phyloP scores from a whole-genome alignment of 2,797 vertebrate genomes.

The Phrynocephalus forsythii region DNA sequence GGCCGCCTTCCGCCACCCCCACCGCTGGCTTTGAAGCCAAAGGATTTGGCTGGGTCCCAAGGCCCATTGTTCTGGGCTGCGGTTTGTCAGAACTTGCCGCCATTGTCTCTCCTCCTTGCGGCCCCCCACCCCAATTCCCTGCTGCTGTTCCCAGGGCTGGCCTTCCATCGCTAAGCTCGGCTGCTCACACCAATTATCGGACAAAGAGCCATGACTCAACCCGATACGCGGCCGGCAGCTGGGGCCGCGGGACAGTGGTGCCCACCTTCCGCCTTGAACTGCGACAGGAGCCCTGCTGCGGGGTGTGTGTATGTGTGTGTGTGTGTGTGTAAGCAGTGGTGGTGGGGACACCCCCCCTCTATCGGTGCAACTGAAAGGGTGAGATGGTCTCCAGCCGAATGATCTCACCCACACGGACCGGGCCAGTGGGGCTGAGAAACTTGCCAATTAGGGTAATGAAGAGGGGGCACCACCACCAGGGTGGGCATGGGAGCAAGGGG shows the following conservation, averaged over 20 bases:
- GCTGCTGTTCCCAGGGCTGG: conserved; percentile 6
- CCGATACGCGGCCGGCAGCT: not conserved
- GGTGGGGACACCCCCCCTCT: not conserved
- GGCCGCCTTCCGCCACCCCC: not conserved
- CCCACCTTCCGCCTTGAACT: conserved; percentile 22
- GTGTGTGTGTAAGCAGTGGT: no score
- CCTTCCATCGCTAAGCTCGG: not conserved
- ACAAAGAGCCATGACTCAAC: conserved; percentile 35
- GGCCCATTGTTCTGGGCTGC: conserved; percentile 10
- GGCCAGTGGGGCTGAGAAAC: conserved; percentile 38
- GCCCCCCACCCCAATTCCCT: not conserved
- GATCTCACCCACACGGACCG: conserved; percentile 11
- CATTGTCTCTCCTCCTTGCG: conserved; percentile 27
- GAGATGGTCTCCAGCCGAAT: not conserved
- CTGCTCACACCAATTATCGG: conserved; percentile 63
- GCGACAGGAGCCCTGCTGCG: not conserved
- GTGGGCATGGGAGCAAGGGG: not conserved
- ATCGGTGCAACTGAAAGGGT: not conserved
- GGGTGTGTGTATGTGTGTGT: conserved; percentile 29
- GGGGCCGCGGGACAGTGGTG: not conserved
- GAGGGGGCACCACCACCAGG: not conserved
- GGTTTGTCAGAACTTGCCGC: conserved; percentile 16
- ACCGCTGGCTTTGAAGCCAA: not conserved
- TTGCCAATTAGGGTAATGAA: conserved; percentile 69
- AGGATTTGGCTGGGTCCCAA: not conserved